Base-by-base conservation (phyloP, 2,113 vertebrate species). In the Scytalopus superciliaris region DNA sequence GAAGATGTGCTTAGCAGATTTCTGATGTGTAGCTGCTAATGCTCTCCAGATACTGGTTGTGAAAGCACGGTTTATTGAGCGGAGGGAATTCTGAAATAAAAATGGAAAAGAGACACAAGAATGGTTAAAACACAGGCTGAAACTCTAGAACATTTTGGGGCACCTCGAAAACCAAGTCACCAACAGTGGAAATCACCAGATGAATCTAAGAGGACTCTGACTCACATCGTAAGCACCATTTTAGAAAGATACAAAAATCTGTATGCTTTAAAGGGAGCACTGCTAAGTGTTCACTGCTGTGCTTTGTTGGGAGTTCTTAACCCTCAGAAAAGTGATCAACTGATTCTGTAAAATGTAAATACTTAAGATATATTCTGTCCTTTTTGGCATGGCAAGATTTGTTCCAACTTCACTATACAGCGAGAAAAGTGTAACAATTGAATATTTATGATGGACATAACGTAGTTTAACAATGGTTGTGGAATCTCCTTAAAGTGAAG, bases 71-170 rank as follows among this genome's bases (percentile, higher is more conserved):
- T 97, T 97, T 70, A 97, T 31, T 19, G 98, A 90, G 30, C 6
- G 77, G 22, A 98, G 24, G 9, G 98, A 97, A 76, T 96, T 97
- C 98, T 98, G 94, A 47, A 97, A 96, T 14, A 67, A 81, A 87
- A 88, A 87, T 23, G 33, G 85, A 9, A 55, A 8, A 87, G 30
- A 84, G 19, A 86, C 35, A 87, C 2, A 44, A 52, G 23, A 89
- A 57, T 62, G 47, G 40, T 19, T 80, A 75, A 84, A 90, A 49
- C 11, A 76, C 3, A 59, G 23, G 14, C 18, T 70, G 76, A 89
- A 77, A 86, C 11, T 53, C 40, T 16, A 22, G 3, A 60, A 52
- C 6, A 3, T n/a, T 56, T 40, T 4, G 23, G 25, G 80, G 3
- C 18, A 68, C 22, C 33, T 92, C 50, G 49, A 80, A 81, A 95